Evolutionary conservation across 2,797 vertebrate genomes (phyloP).

Genomic region (Trematomus bernacchii): DNA sequence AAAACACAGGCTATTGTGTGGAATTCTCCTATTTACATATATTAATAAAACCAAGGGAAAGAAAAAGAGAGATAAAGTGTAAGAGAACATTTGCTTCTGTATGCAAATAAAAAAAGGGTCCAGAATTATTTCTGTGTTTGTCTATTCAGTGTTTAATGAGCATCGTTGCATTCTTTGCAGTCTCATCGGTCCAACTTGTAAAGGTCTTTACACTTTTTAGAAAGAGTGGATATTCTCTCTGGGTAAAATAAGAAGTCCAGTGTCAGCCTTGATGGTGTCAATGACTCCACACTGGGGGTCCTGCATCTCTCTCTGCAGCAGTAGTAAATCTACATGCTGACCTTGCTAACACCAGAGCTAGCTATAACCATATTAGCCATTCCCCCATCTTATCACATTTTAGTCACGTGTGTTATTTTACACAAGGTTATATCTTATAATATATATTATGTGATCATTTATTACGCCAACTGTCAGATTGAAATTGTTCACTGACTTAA

Average conservation of each 20-base stretch:
- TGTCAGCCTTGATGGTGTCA: conserved; percentile 15
- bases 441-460: background rate
- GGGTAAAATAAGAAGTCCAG: background rate
- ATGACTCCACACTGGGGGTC: background rate
- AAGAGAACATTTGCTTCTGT: background rate
- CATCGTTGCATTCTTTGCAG: background rate
- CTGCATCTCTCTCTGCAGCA: background rate
- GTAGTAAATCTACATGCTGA: background rate
- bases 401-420: background rate
- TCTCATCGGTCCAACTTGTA: background rate
- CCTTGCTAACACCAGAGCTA: background rate
- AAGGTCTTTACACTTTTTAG: background rate
- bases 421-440: too few species aligned
- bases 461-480: background rate
- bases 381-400: background rate
- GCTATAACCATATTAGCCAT: background rate
- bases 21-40: background rate
- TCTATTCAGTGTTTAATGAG: conserved; percentile 20
- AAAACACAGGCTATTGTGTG: background rate
- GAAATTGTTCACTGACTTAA: too few species aligned
- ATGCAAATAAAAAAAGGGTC: conserved; percentile 8
- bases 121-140: background rate
- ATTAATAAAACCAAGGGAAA: conserved; percentile 1
- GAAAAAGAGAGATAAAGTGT: too few species aligned
- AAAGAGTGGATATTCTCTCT: background rate